Percentiles rank a stretch among this genome's conserved stretches.
Evolutionary conservation across 2,888 invertebrate species (phyloP).

Genomic region (Andrena fulva): DNA sequence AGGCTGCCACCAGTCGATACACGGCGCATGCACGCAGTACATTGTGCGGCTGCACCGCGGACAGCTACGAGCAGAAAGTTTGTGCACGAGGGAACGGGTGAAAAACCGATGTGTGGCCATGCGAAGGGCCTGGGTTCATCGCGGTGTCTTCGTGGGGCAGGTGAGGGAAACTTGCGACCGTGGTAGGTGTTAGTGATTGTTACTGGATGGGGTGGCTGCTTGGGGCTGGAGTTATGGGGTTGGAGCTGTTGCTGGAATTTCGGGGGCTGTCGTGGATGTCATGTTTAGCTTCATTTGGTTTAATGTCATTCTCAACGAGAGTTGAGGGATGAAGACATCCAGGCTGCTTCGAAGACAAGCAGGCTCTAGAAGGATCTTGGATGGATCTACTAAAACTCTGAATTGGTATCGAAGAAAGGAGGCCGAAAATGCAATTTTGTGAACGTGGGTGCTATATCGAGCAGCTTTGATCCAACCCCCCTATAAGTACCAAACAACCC

Average conservation of each 20-base stretch:
- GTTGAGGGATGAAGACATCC: too few species aligned
- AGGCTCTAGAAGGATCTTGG: too few species aligned
- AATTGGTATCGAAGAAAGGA: too few species aligned
- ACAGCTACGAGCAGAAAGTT: slow-evolving; percentile 35
- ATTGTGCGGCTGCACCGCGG: slow-evolving; percentile 20
- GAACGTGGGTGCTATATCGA: too few species aligned
- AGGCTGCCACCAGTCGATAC: slow-evolving; percentile 41
- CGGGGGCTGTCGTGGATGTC: background rate
- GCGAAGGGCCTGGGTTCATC: slow-evolving; percentile 31
- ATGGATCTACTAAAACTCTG: too few species aligned
- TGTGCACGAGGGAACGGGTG: slow-evolving; percentile 13
- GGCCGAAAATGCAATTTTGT: too few species aligned
- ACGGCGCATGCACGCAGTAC: slow-evolving; percentile 45
- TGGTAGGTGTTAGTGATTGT: background rate
- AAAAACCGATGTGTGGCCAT: slow-evolving; percentile 47
- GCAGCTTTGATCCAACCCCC: too few species aligned
- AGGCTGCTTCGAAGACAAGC: too few species aligned
- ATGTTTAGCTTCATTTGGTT: background rate
- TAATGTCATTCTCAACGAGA: too few species aligned
- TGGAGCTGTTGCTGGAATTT: background rate
- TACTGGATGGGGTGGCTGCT: background rate
- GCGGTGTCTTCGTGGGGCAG: slow-evolving; percentile 1
- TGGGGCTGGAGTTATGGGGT: background rate
- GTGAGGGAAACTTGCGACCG: background rate
- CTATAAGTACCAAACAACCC: too few species aligned